Evolutionary conservation across 2,888 invertebrate genomes (phyloP), one percentile per base, ranked within the genome.

Genomic region (Melipona bicolor): DNA sequence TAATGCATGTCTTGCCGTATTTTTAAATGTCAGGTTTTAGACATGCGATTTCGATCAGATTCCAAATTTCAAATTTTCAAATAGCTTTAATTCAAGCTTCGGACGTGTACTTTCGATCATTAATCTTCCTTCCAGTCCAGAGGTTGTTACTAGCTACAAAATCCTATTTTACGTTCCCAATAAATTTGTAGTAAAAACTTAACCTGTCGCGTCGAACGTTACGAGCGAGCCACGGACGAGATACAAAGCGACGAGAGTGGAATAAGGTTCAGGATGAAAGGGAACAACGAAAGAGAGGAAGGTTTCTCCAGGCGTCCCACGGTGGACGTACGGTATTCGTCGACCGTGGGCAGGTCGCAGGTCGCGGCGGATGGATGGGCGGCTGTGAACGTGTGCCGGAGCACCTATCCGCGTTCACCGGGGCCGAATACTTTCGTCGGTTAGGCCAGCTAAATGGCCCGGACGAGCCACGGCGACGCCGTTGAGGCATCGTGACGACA

Each of bases 391-490:
- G 61, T 79, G 72, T 32, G 59, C 73, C 36, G 62, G 50, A 49
- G 52, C 76, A 82, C 85, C 86, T 89, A 81, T 90, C 87, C 71
- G 82, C 83, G 85, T 81, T 87, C 85, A 83, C 89, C 89, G 90
- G 91, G 91, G 91, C 85, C 88, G 91, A 90, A 88, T 89, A 91
- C 92, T 90, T 90, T 88, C 88, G 88, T 91, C 87, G 90, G 64
- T 84, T 84, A 27, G 68, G 84, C 88, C 85, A 84, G 84, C 88
- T 85, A 89, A 91, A 90, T 88, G 86, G 52, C 78, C 78, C 43
- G 67, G 24, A 24, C 50, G 56, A n/a, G 21, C 49, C 52, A n/a
- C 77, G 50, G 68, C 77, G 64, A 49, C 62, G 64, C n/a, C 69
- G 76, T 71, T 71, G 81, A 67, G 27, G 68, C 77, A 68, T 78